phyloP scores from a whole-genome alignment of 1,140 invertebrate genomes.

The Papilio dardanus region DNA sequence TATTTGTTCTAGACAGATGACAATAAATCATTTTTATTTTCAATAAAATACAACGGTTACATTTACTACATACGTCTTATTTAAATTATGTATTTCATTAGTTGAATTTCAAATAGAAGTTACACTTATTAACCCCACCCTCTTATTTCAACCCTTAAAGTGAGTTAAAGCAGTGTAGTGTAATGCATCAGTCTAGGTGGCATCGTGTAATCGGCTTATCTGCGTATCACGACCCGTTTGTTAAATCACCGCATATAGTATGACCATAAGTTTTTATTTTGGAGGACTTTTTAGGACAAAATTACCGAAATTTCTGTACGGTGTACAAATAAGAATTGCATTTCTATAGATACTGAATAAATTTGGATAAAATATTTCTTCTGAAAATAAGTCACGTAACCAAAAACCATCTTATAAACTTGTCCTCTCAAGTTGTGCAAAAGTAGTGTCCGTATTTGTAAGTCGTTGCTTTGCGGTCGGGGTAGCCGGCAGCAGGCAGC shows the following conservation, averaged over 20 bases:
- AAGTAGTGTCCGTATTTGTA: slow-evolving; percentile 37
- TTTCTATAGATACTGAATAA: neutral
- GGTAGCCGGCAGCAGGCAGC: slow-evolving; percentile 31
- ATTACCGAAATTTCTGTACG: neutral
- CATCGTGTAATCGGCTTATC: slow-evolving; percentile 18
- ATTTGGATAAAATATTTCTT: too few relatives aligned
- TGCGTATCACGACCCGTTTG: slow-evolving; percentile 6
- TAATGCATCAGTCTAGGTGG: neutral
- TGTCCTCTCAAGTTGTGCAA: neutral
- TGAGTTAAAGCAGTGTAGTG: neutral
- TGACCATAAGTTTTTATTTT: neutral
- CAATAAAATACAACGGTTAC: too few relatives aligned
- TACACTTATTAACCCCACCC: neutral
- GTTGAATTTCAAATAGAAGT: too few relatives aligned
- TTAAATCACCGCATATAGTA: slow-evolving; percentile 1
- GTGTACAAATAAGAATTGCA: neutral
- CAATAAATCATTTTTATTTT: too few relatives aligned
- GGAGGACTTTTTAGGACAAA: neutral
- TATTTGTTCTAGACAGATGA: too few relatives aligned
- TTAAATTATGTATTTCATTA: too few relatives aligned
- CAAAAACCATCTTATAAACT: neutral
- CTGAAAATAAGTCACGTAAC: too few relatives aligned
- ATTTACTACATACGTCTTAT: too few relatives aligned
- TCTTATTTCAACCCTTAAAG: neutral
- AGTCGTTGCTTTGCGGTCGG: slow-evolving; percentile 55